Percentiles rank a stretch among this genome's conserved stretches.
Conservation (phyloP, 2,797 vertebrate species). For the Cacajao melanocephalus region DNA sequence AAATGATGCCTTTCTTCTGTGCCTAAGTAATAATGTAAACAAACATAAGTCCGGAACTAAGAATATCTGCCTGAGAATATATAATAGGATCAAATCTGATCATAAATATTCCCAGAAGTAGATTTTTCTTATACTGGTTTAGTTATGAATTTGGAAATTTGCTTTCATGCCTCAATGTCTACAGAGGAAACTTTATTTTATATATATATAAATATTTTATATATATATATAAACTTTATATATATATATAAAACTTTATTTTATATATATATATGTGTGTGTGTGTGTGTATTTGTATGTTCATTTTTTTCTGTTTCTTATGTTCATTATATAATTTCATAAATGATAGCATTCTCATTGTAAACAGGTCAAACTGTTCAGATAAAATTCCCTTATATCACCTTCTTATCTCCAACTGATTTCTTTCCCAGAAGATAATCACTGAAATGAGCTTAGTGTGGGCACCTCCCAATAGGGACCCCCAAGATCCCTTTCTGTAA, state of each 20-base stretch:
- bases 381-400: background rate
- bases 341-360: background rate
- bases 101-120: background rate
- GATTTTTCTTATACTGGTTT: background rate
- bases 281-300: background rate
- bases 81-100: background rate
- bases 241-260: too few relatives aligned
- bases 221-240: too few relatives aligned
- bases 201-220: too few relatives aligned
- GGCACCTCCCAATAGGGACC: background rate
- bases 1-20: conserved; percentile 57
- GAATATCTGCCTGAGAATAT: conserved; percentile 40
- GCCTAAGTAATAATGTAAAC: background rate
- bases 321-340: background rate
- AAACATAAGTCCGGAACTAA: conserved; percentile 43
- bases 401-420: background rate
- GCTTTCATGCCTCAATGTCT: conserved; percentile 12
- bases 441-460: background rate
- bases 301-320: background rate
- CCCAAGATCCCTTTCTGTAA: background rate
- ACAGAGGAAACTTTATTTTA: background rate
- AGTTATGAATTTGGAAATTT: conserved; percentile 6
- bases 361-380: background rate
- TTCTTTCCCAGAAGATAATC: background rate
- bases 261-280: too few relatives aligned